Conservation (phyloP, 1,140 invertebrate species). For the Palaemon carinicauda region DNA sequence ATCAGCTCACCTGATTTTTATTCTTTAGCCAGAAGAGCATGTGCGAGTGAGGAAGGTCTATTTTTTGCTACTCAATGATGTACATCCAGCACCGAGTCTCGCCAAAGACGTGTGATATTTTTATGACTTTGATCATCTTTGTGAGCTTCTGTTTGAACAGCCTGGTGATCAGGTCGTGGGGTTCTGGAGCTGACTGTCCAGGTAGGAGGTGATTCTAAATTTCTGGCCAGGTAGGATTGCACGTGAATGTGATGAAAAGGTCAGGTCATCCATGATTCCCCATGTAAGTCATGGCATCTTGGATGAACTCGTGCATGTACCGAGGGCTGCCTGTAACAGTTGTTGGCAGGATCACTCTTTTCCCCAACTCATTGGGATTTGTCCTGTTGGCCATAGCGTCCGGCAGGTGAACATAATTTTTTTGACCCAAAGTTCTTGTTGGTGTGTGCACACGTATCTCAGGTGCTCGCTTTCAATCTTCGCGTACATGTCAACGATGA, state of each 20-base stretch:
- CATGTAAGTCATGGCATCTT: conserved; percentile 69
- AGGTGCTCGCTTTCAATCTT: too few relatives aligned
- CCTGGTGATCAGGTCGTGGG: too few relatives aligned
- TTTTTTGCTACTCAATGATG: conserved; percentile 69
- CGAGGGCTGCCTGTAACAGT: conserved; percentile 64
- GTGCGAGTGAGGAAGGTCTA: conserved; percentile 60
- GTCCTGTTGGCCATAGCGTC: too few relatives aligned
- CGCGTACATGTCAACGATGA: too few relatives aligned
- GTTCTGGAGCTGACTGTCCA: neutral
- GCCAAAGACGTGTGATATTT: conserved; percentile 43
- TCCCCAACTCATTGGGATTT: too few relatives aligned
- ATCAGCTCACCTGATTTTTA: neutral
- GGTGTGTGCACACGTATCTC: too few relatives aligned
- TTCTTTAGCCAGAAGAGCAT: neutral
- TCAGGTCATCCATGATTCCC: conserved; percentile 65
- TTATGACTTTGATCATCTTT: conserved; percentile 63
- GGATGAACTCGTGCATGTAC: conserved; percentile 64
- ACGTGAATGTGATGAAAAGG: conserved; percentile 68
- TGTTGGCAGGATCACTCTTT: conserved; percentile 65
- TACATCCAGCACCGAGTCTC: conserved; percentile 63
- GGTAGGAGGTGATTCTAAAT: conserved; percentile 62
- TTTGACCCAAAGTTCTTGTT: too few relatives aligned
- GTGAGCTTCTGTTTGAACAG: neutral
- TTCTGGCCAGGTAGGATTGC: conserved; percentile 66
- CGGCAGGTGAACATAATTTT: too few relatives aligned